phyloP scores from a whole-genome alignment of 1,140 invertebrate genomes.

The Asbolus verrucosus region DNA sequence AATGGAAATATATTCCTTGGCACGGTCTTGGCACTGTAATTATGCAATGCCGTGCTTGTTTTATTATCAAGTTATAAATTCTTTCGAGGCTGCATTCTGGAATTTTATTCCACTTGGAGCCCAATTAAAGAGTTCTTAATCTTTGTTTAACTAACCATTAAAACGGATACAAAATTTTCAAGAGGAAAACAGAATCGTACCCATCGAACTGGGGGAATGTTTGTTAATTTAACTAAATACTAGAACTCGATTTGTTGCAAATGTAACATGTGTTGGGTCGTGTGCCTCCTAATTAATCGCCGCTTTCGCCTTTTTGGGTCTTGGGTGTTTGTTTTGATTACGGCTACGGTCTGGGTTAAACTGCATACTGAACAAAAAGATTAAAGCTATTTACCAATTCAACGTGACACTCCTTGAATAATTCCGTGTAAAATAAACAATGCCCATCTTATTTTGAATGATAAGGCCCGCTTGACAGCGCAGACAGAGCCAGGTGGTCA shows the following conservation, averaged over 20 bases:
- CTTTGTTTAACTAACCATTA: conserved; percentile 26
- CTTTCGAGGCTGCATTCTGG: conserved; percentile 15
- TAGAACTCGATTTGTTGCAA: not conserved
- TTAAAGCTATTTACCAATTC: conserved; percentile 55
- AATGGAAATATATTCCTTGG: not conserved
- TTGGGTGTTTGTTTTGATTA: conserved; percentile 34
- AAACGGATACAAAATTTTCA: not conserved
- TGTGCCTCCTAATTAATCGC: conserved; percentile 25
- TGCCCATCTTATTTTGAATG: conserved; percentile 56
- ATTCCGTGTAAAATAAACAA: conserved; percentile 51
- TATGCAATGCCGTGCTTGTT: conserved; percentile 31
- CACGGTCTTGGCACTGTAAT: conserved; percentile 36
- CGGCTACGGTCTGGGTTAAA: conserved; percentile 14
- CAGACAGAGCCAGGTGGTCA: conserved; percentile 57
- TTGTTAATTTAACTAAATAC: no score
- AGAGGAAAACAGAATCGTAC: not conserved
- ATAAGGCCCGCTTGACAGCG: conserved; percentile 52
- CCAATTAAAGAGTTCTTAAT: conserved; percentile 16
- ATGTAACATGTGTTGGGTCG: conserved; percentile 28
- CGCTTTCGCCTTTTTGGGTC: conserved; percentile 35
- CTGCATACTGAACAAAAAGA: not conserved
- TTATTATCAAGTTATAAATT: conserved; percentile 20
- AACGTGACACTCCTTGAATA: conserved; percentile 55
- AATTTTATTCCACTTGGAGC: conserved; percentile 6
- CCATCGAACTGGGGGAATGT: no score